Percentiles rank a stretch among this genome's conserved stretches.
Conservation (phyloP, 2,797 vertebrate species). For the Clarias fuscus region DNA sequence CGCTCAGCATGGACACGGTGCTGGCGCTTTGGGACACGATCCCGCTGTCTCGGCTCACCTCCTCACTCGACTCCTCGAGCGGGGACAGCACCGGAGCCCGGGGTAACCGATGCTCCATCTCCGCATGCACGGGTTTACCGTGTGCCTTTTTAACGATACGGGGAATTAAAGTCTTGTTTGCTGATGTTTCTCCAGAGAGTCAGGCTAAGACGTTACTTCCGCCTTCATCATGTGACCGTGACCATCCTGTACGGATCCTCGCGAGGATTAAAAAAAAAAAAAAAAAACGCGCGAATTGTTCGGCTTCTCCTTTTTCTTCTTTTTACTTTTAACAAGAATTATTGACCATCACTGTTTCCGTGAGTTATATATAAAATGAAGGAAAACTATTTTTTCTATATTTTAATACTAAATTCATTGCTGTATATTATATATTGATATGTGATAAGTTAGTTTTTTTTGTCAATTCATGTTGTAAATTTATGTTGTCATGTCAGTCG, state of each 20-base stretch:
- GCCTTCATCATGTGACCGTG: slow-evolving; percentile 63
- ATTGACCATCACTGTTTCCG: background rate
- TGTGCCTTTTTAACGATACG: too few relatives aligned
- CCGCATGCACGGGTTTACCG: background rate
- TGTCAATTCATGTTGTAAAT: too few relatives aligned
- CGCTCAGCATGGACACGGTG: slow-evolving; percentile 83
- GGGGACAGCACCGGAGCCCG: slow-evolving; percentile 75
- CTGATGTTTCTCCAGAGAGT: slow-evolving; percentile 22
- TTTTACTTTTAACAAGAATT: background rate
- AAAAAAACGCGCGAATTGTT: background rate
- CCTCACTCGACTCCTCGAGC: slow-evolving; percentile 70
- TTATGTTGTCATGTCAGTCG: too few relatives aligned
- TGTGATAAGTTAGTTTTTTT: too few relatives aligned
- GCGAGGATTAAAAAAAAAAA: slow-evolving; percentile 50
- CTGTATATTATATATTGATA: too few relatives aligned
- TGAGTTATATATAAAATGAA: too few relatives aligned
- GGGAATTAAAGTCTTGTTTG: background rate
- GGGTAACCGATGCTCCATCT: slow-evolving; percentile 74
- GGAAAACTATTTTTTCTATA: too few relatives aligned
- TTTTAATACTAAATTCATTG: too few relatives aligned
- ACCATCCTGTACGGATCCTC: slow-evolving; percentile 53
- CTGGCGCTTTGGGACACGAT: slow-evolving; percentile 91
- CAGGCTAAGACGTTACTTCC: background rate
- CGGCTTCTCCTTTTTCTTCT: too few relatives aligned
- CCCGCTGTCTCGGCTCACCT: slow-evolving; percentile 86